Evolutionary conservation across 2,888 invertebrate species (phyloP), one percentile per base, ranked within the genome.

Genomic region (Sepioteuthis lessoniana): DNA sequence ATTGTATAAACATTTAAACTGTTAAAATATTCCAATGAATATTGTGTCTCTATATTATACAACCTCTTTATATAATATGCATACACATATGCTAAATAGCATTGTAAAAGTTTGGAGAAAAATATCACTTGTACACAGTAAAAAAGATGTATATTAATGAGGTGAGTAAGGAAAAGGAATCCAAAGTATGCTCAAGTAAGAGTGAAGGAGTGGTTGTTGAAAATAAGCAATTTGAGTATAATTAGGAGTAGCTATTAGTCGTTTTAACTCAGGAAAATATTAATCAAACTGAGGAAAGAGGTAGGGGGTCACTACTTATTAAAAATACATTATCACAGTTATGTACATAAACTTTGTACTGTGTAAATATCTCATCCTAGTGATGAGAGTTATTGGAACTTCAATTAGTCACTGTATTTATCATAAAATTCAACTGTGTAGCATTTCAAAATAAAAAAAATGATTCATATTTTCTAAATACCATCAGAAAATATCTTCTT

Each of bases 201-300:
- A 76, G 16, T 35, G 35, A 76, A 76, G n/a, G 76, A 76, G n/a
- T 76, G 76, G 10, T 35, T n/a, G 76, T 35, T 76, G 13, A n/a
- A 76, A 76, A 76, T 76, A 76, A 76, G 35, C n/a, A 76, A n/a
- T 76, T n/a, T n/a, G n/a, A 76, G 76, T 76, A n/a, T 76, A 76
- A 76, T 76, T 76, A 76, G n/a, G n/a, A 76, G n/a, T 76, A 76
- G 19, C 19, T 35, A 76, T 76, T 76, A 13, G n/a, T 13, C 16
- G 19, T 76, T n/a, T n/a, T 76, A 13, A n/a, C 13, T n/a, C n/a
- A 76, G n/a, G n/a, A 76, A 76, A 35, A 76, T 13, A 35, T 1
- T n/a, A 35, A 76, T 76, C n/a, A 76, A 1, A 76, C 76, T 21
- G 28, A n/a, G 55, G 55, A 35, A 13, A 21, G 25, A 19, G 35